A percentile compares a stretch with the other conserved stretches of the same genome.
Evolutionary conservation across 2,888 invertebrate genomes (phyloP).

Genomic region (Cynaeus angustus): DNA sequence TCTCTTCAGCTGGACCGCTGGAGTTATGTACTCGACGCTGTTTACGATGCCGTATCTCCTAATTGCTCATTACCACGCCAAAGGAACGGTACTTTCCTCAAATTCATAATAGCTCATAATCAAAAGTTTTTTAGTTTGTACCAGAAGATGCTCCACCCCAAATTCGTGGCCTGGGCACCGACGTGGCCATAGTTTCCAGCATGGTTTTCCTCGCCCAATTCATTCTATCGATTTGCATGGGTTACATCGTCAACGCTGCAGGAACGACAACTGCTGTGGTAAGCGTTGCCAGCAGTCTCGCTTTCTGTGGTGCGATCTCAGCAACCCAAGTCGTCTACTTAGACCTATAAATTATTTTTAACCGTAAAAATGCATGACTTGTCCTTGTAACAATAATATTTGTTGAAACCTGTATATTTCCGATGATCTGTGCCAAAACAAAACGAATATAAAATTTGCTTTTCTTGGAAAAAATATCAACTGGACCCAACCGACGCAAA

Average conservation of each 20-base stretch:
- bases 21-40: constrained; percentile 97
- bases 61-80: constrained; percentile 95
- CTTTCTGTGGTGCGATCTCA: constrained; percentile 87
- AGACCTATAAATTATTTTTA: constrained; percentile 78
- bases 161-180: constrained; percentile 94
- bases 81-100: constrained; percentile 81
- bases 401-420: constrained; percentile 7
- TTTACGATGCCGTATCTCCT: constrained; percentile 98
- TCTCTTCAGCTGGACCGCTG: constrained; percentile 93
- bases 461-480: constrained; percentile 10
- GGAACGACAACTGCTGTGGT: constrained; percentile 94
- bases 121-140: constrained; percentile 17
- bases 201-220: constrained; percentile 97
- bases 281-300: constrained; percentile 87
- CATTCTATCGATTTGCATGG: constrained; percentile 89
- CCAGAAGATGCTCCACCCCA: constrained; percentile 62
- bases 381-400: constrained; percentile 20
- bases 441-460: constrained; percentile 4
- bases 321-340: constrained; percentile 93
- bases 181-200: constrained; percentile 94
- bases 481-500: constrained; percentile 10
- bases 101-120: background rate
- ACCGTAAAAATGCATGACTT: constrained; percentile 1
- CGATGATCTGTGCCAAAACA: constrained; percentile 5
- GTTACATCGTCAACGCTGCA: constrained; percentile 84